phyloP scores from a whole-genome alignment of 2,888 invertebrate genomes.

The Trachelus troglodyta region DNA sequence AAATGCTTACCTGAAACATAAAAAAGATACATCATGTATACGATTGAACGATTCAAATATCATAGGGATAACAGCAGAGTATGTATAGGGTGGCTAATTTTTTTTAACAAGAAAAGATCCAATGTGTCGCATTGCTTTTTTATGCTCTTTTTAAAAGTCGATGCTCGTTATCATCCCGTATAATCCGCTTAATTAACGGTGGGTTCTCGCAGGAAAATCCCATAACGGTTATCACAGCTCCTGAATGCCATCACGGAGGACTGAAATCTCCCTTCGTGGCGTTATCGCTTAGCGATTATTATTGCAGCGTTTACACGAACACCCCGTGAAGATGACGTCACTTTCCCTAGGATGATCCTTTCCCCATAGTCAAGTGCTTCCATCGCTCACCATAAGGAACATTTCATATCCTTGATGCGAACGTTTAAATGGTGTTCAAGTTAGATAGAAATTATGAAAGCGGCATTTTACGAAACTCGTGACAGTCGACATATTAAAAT shows the following conservation, averaged over 20 bases:
- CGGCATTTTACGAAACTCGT: neutral
- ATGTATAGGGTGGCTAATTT: neutral
- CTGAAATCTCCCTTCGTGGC: neutral
- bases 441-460: neutral
- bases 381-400: neutral
- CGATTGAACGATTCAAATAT: neutral
- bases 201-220: neutral
- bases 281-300: constrained; percentile 3
- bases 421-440: neutral
- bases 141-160: neutral
- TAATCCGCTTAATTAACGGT: constrained; percentile 7
- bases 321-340: neutral
- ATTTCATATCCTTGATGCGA: neutral
- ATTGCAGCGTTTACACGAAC: neutral
- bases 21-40: neutral
- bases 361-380: neutral
- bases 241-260: neutral
- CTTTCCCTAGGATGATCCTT: neutral
- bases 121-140: neutral
- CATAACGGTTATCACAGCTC: neutral
- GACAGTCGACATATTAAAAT: neutral
- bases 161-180: neutral
- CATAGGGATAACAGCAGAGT: neutral
- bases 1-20: constrained; percentile 5
- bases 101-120: neutral